Evolutionary conservation across 2,888 invertebrate genomes (phyloP).

Genomic region (Lithophane ornitopus): DNA sequence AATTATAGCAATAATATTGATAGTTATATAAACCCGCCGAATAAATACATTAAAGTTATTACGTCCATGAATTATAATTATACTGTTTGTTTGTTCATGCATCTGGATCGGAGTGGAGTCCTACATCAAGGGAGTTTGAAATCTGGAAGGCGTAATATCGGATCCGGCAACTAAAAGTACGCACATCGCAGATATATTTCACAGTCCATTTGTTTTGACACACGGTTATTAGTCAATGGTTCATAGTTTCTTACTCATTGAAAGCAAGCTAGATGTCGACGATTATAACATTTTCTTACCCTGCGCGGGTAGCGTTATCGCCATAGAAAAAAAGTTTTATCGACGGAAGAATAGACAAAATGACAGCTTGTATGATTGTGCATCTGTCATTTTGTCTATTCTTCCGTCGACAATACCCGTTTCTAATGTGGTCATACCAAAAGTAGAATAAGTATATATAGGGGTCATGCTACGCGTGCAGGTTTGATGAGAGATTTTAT

Average conservation of each 20-base stretch:
- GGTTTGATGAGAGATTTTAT: too few relatives aligned
- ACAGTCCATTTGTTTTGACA: constrained; percentile 35
- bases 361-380: too few relatives aligned
- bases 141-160: constrained; percentile 56
- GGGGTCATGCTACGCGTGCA: too few relatives aligned
- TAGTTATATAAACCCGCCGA: constrained; percentile 72
- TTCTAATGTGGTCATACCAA: too few relatives aligned
- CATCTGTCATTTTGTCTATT: too few relatives aligned
- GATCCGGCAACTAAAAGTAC: constrained; percentile 31
- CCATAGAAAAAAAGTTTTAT: too few relatives aligned
- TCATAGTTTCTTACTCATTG: constrained; percentile 12
- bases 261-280: neutral
- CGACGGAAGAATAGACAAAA: too few relatives aligned
- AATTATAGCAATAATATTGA: constrained; percentile 81
- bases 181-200: constrained; percentile 36
- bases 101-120: constrained; percentile 60
- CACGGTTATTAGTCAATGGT: constrained; percentile 13
- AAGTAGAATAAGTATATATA: too few relatives aligned
- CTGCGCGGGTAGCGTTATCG: too few relatives aligned
- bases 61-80: constrained; percentile 76
- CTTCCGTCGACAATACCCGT: too few relatives aligned
- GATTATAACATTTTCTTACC: neutral
- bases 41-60: constrained; percentile 77
- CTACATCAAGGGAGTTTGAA: constrained; percentile 63
- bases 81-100: constrained; percentile 79